phyloP scores from a whole-genome alignment of 2,113 vertebrate species.

The Nipponia nippon region DNA sequence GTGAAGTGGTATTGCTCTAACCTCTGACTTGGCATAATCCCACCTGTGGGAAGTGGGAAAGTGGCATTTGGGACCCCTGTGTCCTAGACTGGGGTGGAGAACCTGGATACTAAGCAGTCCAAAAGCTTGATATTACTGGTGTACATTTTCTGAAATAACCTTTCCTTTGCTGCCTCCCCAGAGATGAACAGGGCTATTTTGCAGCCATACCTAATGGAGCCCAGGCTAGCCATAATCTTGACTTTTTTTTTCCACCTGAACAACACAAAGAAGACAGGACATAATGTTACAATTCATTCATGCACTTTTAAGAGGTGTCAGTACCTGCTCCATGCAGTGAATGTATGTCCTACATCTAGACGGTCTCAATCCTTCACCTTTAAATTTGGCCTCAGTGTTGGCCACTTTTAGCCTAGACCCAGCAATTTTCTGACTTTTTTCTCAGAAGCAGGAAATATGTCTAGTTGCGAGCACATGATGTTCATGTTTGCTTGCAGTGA shows the following conservation, averaged over 20 bases:
- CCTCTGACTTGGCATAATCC: neutral
- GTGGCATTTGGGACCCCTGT: neutral
- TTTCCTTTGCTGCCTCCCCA: neutral
- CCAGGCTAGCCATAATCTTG: neutral
- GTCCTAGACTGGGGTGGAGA: neutral
- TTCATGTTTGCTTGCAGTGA: neutral
- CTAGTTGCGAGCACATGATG: neutral
- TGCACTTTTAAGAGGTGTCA: neutral
- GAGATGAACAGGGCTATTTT: neutral
- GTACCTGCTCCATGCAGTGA: neutral
- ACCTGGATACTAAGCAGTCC: neutral
- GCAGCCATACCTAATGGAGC: neutral
- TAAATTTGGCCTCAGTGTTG: neutral
- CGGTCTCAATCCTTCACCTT: neutral
- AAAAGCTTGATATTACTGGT: neutral
- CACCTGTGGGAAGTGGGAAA: neutral
- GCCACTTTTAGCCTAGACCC: neutral
- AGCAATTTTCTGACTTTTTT: neutral
- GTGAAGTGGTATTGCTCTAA: neutral
- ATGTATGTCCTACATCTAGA: neutral
- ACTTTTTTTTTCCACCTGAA: neutral
- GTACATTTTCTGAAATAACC: neutral
- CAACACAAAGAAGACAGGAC: neutral
- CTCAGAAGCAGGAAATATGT: neutral
- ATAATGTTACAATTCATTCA: neutral